Base-by-base conservation (phyloP, 1,140 invertebrate genomes). In the Zaprionus nigranus region DNA sequence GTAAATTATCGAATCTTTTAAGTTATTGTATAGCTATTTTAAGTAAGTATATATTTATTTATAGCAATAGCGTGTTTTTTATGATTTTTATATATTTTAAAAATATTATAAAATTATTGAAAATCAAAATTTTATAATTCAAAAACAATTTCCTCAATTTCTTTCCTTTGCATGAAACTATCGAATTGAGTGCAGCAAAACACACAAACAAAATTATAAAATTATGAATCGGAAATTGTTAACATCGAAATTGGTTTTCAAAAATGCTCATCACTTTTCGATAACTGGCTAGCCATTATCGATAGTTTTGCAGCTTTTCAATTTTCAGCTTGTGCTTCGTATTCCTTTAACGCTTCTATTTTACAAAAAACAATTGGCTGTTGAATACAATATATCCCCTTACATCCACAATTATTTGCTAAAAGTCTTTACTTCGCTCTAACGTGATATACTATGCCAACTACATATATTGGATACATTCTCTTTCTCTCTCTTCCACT, bases 401-500 rank as follows among this genome's bases (percentile, higher is more conserved):
- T 15, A 22, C 30, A 53, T 64, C 40, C 5, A 61, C 65, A 75
- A 51, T 75, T 69, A 72, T 58, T 65, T 61, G 61, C 68, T 71
- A 64, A 57, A 59, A 22, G 34, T 72, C 62, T 62, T 74, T 64
- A 66, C 65, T 61, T 74, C 28, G 49, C 46, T 28, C n/a, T 43
- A 68, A 59, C 38, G 56, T 36, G 36, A 56, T 28, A 49, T 54
- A 15, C 43, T 9, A 53, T 15, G 38, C 9, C 30, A 34, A 63
- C 49, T 63, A 53, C 36, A 63, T 12, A 53, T 53, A 63, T 12
- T 24, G 20, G 53, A 46, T 38, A 53, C 49, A 62, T 51, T 49
- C 43, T 46, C 53, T 43, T 6, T 57, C 24, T 56, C 30, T 67
- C 22, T 65, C 51, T 66, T 36, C 22, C 49, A 28, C 30, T 28